phyloP scores from a whole-genome alignment of 1,140 invertebrate genomes.

The Cotesia typhae region DNA sequence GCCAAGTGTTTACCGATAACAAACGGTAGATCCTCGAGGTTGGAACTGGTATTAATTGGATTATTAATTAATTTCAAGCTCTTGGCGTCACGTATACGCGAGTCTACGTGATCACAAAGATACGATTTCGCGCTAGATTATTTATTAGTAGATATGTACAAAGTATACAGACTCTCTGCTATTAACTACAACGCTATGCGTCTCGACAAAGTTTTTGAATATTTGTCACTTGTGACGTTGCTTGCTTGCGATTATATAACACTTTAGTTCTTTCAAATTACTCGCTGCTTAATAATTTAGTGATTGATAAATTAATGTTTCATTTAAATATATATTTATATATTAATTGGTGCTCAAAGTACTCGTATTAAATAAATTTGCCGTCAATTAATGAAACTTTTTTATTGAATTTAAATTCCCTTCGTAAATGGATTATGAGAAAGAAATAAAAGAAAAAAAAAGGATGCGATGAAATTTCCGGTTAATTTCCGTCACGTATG shows the following conservation, averaged over 20 bases:
- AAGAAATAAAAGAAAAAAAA: too few species aligned
- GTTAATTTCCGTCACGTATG: background rate
- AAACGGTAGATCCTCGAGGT: too few species aligned
- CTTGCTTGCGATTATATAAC: too few species aligned
- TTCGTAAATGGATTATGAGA: too few species aligned
- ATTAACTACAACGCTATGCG: background rate
- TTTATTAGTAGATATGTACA: slow-evolving; percentile 10
- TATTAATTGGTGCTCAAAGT: background rate
- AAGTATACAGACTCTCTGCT: slow-evolving; percentile 3
- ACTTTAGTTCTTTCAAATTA: too few species aligned
- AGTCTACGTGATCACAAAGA: slow-evolving; percentile 11
- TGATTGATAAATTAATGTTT: background rate
- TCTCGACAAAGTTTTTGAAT: background rate
- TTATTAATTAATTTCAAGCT: slow-evolving; percentile 4
- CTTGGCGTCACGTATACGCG: background rate
- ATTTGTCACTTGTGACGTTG: background rate
- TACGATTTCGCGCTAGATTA: background rate
- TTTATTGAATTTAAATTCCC: too few species aligned
- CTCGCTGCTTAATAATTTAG: too few species aligned
- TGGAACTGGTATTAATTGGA: background rate
- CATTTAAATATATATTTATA: background rate
- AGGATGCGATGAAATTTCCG: too few species aligned
- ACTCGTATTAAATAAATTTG: too few species aligned
- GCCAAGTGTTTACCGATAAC: too few species aligned
- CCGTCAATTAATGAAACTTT: too few species aligned